Evolutionary conservation across 2,888 invertebrate genomes (phyloP), one percentile per base, ranked within the genome.

Genomic region (Neocrepidodera transversa): DNA sequence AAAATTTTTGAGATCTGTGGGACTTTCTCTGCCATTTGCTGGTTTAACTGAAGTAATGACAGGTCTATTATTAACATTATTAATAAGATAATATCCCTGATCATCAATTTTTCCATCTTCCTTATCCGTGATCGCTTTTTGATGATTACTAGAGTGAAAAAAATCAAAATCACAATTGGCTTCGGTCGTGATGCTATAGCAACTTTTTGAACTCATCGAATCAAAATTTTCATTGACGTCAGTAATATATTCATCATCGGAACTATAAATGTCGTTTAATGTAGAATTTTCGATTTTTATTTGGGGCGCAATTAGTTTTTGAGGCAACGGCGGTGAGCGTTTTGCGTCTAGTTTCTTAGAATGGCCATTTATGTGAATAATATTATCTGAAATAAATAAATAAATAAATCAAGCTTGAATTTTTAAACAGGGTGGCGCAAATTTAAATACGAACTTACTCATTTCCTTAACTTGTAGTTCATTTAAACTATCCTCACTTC

Each of bases 101-200:
- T 56, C 49, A 7, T 61, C 62, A 2, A 36, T 43, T 10, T 50
- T 38, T 2, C 70, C 75, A 60, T 78, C 43, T n/a, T 69, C 20
- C 1, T 20, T 35, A 20, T 63, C 60, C 5, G 38, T 36, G 1
- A 26, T 23, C 1, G 51, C 36, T 13, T 51, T 13, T 26, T 54
- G 30, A 18, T 45, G 58, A 13, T 62, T 76, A 60, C 80, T 78
- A 60, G 79, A 79, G 66, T 83, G 83, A 66, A 82, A 86, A 72
- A 84, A 86, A 67, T 86, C 86, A 70, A 86, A 86, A 71, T 86
- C 86, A 69, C 86, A 84, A 68, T 86, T 86, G 18, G 86, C 86
- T 62, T 85, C 84, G 0, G 86, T 86, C 1, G 86, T 86, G 30
- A 85, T 86, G 5, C 86, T 86, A 63, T 82, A 84, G 38, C 82